These are phyloP conservation scores for Callosobruchus maculatus DNA, from an alignment of 2,888 invertebrate species.

Conservation along the genomic window DNA sequence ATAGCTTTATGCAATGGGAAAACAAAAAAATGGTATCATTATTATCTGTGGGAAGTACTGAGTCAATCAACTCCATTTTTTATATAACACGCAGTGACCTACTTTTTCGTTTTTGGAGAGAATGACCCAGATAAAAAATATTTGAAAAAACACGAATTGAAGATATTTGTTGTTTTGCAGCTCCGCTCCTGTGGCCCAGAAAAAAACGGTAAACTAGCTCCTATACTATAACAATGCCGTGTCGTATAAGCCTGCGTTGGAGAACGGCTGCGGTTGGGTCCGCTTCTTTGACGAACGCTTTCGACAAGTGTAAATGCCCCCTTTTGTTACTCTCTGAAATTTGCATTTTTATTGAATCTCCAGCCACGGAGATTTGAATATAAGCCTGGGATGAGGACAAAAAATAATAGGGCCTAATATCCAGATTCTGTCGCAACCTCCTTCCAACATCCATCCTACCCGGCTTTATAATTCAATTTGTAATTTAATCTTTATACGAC, in stretches of 20 bases:
- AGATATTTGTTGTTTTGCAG: no score
- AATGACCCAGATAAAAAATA: no score
- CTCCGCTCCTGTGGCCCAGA: no score
- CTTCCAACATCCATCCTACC: slow-evolving; percentile 9
- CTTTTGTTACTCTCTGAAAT: slow-evolving; percentile 58
- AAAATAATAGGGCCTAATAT: slow-evolving; percentile 66
- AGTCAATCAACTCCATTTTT: no score
- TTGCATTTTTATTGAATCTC: slow-evolving; percentile 55
- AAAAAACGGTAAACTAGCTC: background rate
- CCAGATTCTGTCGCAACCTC: slow-evolving; percentile 41
- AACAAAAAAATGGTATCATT: no score
- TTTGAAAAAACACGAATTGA: no score
- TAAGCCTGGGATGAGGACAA: slow-evolving; percentile 53
- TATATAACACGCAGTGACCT: no score
- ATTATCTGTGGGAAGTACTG: no score
- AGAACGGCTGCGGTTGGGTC: background rate
- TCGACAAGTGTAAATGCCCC: slow-evolving; percentile 50
- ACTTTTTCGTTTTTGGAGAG: no score
- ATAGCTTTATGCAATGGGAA: no score
- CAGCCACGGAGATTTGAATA: slow-evolving; percentile 49
- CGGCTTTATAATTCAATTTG: slow-evolving; percentile 26
- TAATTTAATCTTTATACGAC: slow-evolving; percentile 25
- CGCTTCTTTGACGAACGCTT: slow-evolving; percentile 37
- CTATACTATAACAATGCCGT: background rate
- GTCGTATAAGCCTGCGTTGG: background rate